phyloP scores from a whole-genome alignment of 2,888 invertebrate species.

The Atethmia centrago region DNA sequence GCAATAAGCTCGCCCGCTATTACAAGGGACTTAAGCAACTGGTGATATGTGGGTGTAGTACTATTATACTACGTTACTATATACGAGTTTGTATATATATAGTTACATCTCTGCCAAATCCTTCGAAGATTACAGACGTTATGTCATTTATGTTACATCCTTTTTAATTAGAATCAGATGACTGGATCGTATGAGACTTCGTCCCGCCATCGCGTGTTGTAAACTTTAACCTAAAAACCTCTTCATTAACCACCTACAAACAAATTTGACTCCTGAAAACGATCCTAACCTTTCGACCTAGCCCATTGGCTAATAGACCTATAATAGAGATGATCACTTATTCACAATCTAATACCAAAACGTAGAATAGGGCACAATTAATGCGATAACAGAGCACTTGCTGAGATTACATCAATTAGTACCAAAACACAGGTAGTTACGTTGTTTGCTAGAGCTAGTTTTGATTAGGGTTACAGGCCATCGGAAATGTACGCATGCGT shows the following conservation, averaged over 20 bases:
- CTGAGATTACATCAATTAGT: conserved; percentile 45
- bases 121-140: too few relatives aligned
- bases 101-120: too few relatives aligned
- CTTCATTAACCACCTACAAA: conserved; percentile 5
- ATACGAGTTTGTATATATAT: too few relatives aligned
- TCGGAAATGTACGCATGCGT: conserved; percentile 13
- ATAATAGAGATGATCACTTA: conserved; percentile 45
- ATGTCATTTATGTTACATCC: too few relatives aligned
- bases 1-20: too few relatives aligned
- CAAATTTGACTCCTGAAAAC: conserved; percentile 20
- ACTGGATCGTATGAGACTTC: neutral
- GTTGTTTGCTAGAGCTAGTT: conserved; percentile 36
- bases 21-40: too few relatives aligned
- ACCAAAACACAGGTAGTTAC: conserved; percentile 15
- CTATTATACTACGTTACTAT: too few relatives aligned
- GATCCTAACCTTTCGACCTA: conserved; percentile 38
- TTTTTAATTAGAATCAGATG: neutral
- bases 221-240: conserved; percentile 8
- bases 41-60: too few relatives aligned
- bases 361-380: conserved; percentile 40
- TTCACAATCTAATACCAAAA: conserved; percentile 38
- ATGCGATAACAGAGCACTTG: conserved; percentile 41
- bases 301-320: conserved; percentile 27
- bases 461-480: conserved; percentile 14
- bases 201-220: neutral